Evolutionary conservation across 1,140 invertebrate species (phyloP).

Genomic region (Cepaea nemoralis): DNA sequence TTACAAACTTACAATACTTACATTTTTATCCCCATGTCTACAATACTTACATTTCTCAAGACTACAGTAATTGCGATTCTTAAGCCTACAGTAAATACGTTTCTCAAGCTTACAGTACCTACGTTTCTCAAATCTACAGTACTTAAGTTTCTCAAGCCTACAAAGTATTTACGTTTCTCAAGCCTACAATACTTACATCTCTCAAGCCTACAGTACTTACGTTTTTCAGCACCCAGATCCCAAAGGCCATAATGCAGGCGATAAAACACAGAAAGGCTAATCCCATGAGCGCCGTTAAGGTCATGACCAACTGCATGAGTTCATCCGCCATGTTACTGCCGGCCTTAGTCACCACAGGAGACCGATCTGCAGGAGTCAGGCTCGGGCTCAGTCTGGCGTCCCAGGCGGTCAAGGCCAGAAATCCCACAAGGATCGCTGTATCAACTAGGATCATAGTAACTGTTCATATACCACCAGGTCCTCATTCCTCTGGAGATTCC

Average conservation of each 20-base stretch:
- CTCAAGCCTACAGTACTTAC: constrained; percentile 53
- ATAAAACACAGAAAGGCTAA: constrained; percentile 64
- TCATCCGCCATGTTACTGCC: constrained; percentile 51
- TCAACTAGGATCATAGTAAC: constrained; percentile 12
- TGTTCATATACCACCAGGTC: neutral
- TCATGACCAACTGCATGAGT: constrained; percentile 57
- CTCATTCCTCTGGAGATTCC: neutral
- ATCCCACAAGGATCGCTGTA: neutral
- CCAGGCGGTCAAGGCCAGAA: constrained; percentile 21
- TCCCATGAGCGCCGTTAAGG: constrained; percentile 56
- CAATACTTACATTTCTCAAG: too few species aligned
- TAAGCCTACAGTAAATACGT: too few species aligned
- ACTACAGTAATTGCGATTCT: too few species aligned
- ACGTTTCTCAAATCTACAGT: too few species aligned
- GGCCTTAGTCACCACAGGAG: neutral
- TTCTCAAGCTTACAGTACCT: too few species aligned
- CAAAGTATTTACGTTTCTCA: too few species aligned
- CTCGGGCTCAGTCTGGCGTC: neutral
- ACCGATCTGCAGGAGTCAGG: neutral
- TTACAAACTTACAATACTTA: too few species aligned
- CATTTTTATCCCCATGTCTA: too few species aligned
- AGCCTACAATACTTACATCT: too few species aligned
- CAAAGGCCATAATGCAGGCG: constrained; percentile 58
- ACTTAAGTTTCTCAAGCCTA: too few species aligned
- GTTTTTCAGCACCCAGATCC: constrained; percentile 64